A percentile compares a stretch with the other conserved stretches of the same genome.
Conservation (phyloP, 2,797 vertebrate genomes). For the Tolypeutes matacus region DNA sequence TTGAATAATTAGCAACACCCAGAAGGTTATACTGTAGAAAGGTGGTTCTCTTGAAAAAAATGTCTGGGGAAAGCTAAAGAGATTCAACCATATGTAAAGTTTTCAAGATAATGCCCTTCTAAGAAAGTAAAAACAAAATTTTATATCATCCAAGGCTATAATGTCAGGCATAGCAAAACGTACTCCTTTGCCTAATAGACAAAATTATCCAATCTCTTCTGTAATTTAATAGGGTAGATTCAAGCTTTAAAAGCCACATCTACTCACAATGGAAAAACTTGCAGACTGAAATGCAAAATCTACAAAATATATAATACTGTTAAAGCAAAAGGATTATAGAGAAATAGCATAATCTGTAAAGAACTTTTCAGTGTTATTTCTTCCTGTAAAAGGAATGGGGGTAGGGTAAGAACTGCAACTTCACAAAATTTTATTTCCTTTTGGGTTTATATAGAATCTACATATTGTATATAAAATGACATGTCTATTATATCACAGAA, state of each 20-base stretch:
- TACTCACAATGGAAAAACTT: neutral
- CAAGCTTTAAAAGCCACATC: neutral
- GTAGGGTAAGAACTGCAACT: neutral
- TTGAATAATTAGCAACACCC: neutral
- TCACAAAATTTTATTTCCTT: constrained; percentile 35
- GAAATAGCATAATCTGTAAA: neutral
- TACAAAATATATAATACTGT: neutral
- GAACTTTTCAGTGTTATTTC: constrained; percentile 35
- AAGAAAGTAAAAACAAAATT: constrained; percentile 10
- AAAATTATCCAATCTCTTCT: constrained; percentile 18
- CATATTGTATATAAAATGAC: constrained; percentile 29
- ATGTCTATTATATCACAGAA: neutral
- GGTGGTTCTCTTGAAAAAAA: neutral
- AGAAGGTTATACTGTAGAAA: neutral
- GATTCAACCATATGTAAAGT: neutral
- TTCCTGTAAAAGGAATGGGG: neutral
- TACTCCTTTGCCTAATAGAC: neutral
- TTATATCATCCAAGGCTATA: neutral
- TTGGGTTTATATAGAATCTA: neutral
- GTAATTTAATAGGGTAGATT: neutral
- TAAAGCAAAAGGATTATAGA: constrained; percentile 4
- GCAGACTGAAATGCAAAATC: neutral
- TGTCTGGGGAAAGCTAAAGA: neutral
- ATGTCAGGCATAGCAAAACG: neutral
- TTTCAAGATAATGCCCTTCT: neutral